Base-by-base conservation (phyloP, 2,113 vertebrate species). In the Microtus oregoni region DNA sequence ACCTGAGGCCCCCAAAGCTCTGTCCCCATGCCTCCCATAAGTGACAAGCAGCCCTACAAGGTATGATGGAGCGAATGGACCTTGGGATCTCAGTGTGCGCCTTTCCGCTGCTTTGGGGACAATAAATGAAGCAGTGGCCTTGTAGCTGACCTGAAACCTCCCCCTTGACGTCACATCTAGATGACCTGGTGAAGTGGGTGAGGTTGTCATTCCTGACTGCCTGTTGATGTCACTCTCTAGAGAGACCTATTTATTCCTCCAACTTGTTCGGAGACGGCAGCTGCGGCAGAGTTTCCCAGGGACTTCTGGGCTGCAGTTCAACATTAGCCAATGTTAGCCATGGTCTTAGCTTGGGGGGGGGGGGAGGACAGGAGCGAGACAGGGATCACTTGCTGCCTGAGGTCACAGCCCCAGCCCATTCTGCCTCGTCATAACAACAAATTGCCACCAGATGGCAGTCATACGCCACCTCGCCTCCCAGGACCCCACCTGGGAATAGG, bases 371-470 rank as follows among this genome's bases (percentile, higher is more conserved):
- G 55, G 20, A 61, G n/a, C 8, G 1, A 12, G 22, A 13, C 63
- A 35, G 19, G 38, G 26, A 20, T 52, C 67, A 4, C 24, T 14
- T 2, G 26, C 1, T 22, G n/a, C 20, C 55, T 24, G 20, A 55
- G 24, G 70, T 44, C 79, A 35, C 15, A 58, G 22, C 20, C 35
- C 38, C 32, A 79, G 77, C 35, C 4, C 0, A 2, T 7, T 22
- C 15, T 1, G 15, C 4, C 11, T 0, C 28, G 67, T 78, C 22
- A 26, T 50, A 17, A 52, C 14, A 11, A 17, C 11, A 52, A 15
- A 17, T 3, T 0, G 11, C 95, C 97, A 72, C 76, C 68, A 97
- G 97, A 52, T 93, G 97, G 96, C 94, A 94, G 79, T n/a, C 35
- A 50, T 4, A 63, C 0, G 13, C 87, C 19, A 0, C 13, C n/a